Evolutionary conservation across 2,888 invertebrate species (phyloP).

Genomic region (Onchidella celtica): DNA sequence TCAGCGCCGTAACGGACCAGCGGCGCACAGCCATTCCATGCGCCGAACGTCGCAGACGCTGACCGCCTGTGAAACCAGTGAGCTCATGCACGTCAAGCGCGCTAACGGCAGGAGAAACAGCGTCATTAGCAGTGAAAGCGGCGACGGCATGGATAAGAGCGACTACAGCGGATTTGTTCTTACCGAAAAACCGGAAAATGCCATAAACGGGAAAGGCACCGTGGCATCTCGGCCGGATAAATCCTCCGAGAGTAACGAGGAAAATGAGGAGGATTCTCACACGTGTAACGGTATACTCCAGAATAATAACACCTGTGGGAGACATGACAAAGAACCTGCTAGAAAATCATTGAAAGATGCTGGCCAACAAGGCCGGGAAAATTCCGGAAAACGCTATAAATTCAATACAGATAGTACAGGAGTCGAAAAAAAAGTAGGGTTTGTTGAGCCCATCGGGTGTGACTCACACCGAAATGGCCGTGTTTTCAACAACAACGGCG

Average conservation of each 20-base stretch:
- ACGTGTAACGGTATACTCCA: neutral
- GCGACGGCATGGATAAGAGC: neutral
- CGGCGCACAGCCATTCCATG: neutral
- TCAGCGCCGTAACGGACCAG: neutral
- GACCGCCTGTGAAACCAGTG: neutral
- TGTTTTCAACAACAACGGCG: neutral
- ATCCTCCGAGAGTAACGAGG: neutral
- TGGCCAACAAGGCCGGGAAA: neutral
- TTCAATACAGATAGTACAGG: neutral
- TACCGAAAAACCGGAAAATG: neutral
- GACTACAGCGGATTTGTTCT: neutral
- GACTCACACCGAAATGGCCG: neutral
- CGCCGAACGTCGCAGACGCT: neutral
- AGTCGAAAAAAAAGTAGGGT: neutral
- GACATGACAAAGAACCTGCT: neutral
- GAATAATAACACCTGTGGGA: neutral
- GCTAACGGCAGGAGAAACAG: neutral
- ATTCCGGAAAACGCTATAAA: neutral
- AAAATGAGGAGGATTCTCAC: neutral
- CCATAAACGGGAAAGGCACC: neutral
- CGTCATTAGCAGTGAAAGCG: conserved; percentile 24
- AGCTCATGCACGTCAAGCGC: neutral
- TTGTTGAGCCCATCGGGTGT: neutral
- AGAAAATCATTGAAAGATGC: neutral
- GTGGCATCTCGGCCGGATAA: neutral